Conservation (phyloP, 2,113 vertebrate genomes). For the Actenoides hombroni region DNA sequence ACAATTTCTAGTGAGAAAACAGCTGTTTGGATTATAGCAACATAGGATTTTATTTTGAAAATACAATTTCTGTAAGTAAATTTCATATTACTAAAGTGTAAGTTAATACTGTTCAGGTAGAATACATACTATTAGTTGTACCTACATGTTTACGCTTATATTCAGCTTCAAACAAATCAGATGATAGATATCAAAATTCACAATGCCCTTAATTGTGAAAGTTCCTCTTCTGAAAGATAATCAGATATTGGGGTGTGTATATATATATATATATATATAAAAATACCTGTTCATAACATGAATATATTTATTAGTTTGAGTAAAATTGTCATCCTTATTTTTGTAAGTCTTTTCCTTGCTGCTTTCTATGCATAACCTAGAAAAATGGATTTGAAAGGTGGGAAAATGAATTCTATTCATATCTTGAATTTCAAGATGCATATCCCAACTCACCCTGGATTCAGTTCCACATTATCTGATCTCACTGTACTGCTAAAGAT, state of each 20-base stretch:
- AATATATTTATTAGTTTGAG: neutral
- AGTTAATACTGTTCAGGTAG: neutral
- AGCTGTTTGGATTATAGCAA: neutral
- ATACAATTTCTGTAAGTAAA: neutral
- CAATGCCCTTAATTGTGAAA: neutral
- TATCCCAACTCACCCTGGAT: neutral
- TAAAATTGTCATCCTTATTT: neutral
- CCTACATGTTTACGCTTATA: fast-evolving
- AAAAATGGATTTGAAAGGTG: neutral
- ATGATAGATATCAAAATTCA: neutral
- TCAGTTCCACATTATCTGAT: neutral
- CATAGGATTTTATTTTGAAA: neutral
- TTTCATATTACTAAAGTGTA: neutral
- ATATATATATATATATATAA: neutral
- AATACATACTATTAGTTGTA: neutral
- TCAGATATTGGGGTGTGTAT: neutral
- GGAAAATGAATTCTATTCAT: neutral
- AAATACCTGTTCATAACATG: neutral
- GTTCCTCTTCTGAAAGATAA: neutral
- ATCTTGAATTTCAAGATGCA: neutral
- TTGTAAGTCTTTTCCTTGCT: neutral
- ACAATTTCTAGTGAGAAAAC: neutral
- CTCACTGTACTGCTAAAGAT: neutral
- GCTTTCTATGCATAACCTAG: neutral
- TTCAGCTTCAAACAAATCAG: neutral